phyloP scores from a whole-genome alignment of 1,140 invertebrate genomes.

The Lepeophtheirus salmonis region DNA sequence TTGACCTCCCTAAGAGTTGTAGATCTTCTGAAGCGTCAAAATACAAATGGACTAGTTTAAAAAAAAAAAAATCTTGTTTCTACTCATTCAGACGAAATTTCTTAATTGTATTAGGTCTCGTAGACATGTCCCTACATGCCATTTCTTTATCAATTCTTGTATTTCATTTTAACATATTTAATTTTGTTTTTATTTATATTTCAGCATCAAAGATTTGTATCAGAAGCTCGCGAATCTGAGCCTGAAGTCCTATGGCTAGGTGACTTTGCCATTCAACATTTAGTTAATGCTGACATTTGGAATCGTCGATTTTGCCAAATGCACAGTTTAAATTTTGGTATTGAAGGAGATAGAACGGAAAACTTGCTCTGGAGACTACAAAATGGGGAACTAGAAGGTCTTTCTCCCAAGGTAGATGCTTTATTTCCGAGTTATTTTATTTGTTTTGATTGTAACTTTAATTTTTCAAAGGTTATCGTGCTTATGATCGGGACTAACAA shows the following conservation, averaged over 20 bases:
- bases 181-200: constrained; percentile 26
- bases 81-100: too few relatives aligned
- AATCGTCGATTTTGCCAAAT: constrained; percentile 62
- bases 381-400: constrained; percentile 67
- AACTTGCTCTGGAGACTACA: constrained; percentile 68
- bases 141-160: constrained; percentile 16
- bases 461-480: constrained; percentile 50
- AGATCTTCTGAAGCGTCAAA: too few relatives aligned
- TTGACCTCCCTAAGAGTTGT: too few relatives aligned
- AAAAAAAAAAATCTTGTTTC: too few relatives aligned
- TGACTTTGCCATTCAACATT: constrained; percentile 57
- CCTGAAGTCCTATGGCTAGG: constrained; percentile 77
- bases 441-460: constrained; percentile 19
- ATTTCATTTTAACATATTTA: too few relatives aligned
- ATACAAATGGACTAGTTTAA: too few relatives aligned
- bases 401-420: constrained; percentile 65
- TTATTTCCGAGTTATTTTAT: too few relatives aligned
- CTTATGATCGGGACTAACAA: constrained; percentile 72
- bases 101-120: too few relatives aligned
- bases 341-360: constrained; percentile 64
- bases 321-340: constrained; percentile 74
- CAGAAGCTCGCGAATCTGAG: constrained; percentile 60
- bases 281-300: constrained; percentile 61
- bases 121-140: too few relatives aligned
- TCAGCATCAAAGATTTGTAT: constrained; percentile 59